Percentiles rank a stretch among this genome's conserved stretches.
Conservation (phyloP, 2,113 vertebrate genomes). For the Tragelaphus buxtoni region DNA sequence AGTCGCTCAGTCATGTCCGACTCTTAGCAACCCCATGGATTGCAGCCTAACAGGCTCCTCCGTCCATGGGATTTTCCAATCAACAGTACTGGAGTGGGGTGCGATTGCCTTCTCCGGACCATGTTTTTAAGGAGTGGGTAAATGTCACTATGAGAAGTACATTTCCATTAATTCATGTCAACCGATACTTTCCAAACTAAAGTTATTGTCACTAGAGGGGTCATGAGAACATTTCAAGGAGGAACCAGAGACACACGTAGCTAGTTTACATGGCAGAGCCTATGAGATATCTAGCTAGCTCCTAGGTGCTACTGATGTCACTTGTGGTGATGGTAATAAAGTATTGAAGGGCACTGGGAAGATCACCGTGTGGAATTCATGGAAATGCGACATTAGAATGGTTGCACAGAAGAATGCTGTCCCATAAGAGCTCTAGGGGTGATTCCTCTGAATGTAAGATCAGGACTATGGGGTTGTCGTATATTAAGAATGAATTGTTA, state of each 20-base stretch:
- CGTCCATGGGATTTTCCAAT: too few species aligned
- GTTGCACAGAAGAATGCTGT: background rate
- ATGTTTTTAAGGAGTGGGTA: background rate
- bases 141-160: background rate
- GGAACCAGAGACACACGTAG: background rate
- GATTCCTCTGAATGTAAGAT: background rate
- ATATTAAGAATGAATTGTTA: background rate
- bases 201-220: fast-evolving
- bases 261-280: background rate
- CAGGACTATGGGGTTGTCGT: background rate
- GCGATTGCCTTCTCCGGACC: too few species aligned
- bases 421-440: background rate
- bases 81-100: too few species aligned
- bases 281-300: background rate
- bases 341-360: background rate
- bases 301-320: background rate
- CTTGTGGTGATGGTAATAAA: background rate
- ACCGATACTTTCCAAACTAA: background rate
- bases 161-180: background rate
- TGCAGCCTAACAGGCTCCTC: too few species aligned
- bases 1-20: too few species aligned
- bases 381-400: background rate
- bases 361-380: background rate
- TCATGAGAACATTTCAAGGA: background rate
- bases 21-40: too few species aligned